These are phyloP conservation scores for Diabrotica balteata DNA, from an alignment of 2,888 invertebrate species.

Conservation along the genomic window DNA sequence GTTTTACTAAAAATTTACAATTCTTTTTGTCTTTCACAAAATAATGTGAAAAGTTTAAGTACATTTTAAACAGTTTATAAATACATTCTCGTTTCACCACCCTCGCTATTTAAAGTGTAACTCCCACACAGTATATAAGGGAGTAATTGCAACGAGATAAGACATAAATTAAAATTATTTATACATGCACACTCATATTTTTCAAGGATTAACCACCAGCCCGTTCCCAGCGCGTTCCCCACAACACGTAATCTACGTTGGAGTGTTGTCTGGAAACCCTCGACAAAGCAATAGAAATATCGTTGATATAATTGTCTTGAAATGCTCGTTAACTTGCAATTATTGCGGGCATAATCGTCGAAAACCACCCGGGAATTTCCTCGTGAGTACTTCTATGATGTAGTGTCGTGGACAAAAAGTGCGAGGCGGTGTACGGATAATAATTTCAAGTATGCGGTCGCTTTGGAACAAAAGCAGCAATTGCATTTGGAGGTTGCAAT, in stretches of 20 bases:
- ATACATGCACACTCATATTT: background rate
- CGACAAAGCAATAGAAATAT: slow-evolving; percentile 27
- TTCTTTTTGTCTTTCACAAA: too few species aligned
- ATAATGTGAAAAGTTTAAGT: too few species aligned
- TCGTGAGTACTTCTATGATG: slow-evolving; percentile 32
- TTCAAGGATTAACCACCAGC: background rate
- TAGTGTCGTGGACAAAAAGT: slow-evolving; percentile 43
- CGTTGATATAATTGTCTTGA: slow-evolving; percentile 30
- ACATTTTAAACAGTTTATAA: too few species aligned
- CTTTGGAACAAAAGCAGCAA: slow-evolving; percentile 51
- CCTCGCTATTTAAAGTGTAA: too few species aligned
- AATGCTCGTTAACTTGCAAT: slow-evolving; percentile 37
- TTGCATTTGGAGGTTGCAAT: slow-evolving; percentile 50
- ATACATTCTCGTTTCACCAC: too few species aligned
- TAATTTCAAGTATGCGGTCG: slow-evolving; percentile 51
- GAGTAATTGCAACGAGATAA: background rate
- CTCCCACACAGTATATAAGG: too few species aligned
- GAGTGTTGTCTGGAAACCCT: slow-evolving; percentile 23
- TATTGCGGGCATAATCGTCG: slow-evolving; percentile 36
- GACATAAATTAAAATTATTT: background rate
- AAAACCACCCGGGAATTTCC: slow-evolving; percentile 31
- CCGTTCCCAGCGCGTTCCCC: background rate
- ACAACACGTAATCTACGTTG: background rate
- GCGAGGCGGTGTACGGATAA: slow-evolving; percentile 42
- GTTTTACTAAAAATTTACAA: too few species aligned